Conservation (phyloP, 2,888 invertebrate genomes). For the Leucophora obtusa region DNA sequence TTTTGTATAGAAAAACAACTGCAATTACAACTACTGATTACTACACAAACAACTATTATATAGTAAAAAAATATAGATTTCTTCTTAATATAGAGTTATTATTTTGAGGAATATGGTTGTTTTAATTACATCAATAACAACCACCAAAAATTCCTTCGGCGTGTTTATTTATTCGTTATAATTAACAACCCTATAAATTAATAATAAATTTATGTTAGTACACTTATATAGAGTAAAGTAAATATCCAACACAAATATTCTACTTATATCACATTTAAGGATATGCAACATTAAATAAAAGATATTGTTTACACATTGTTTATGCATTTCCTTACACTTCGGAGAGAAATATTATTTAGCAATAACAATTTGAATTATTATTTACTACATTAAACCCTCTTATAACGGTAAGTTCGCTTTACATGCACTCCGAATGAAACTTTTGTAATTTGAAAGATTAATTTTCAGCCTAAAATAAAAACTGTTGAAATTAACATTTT, state of each 20-base stretch:
- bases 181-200: slow-evolving; percentile 3
- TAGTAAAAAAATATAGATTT: no score
- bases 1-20: no score
- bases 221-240: background rate
- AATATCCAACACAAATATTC: background rate
- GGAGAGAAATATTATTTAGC: background rate
- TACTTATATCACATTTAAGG: slow-evolving; percentile 34
- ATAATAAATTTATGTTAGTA: background rate
- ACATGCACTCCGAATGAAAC: no score
- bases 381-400: background rate
- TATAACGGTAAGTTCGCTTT: background rate
- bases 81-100: no score
- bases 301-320: slow-evolving; percentile 36
- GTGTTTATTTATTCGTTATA: background rate
- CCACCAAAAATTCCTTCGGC: background rate
- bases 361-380: no score
- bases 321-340: slow-evolving; percentile 40
- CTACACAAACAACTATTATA: no score
- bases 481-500: no score
- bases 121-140: slow-evolving; percentile 4
- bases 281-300: slow-evolving; percentile 38
- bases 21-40: no score
- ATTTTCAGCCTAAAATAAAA: no score
- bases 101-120: no score
- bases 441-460: no score